Percentiles rank a stretch among this genome's conserved stretches.
Conservation (phyloP, 2,797 vertebrate genomes). For the Meriones psammophilus region DNA sequence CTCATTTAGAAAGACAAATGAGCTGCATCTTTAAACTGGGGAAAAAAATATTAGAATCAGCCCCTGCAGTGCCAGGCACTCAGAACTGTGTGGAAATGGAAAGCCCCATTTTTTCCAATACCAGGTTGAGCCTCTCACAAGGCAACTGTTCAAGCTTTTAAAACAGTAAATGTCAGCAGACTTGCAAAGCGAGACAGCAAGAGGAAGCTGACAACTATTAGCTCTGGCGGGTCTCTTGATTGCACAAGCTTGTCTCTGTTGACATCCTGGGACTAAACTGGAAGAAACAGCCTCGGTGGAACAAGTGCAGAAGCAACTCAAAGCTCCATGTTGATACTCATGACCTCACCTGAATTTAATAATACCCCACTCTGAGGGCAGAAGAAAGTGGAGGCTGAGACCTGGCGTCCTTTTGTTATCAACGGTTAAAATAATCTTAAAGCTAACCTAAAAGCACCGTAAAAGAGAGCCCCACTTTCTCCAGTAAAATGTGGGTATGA, state of each 20-base stretch:
- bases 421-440: not conserved
- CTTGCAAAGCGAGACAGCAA: not conserved
- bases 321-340: not conserved
- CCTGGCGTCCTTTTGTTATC: not conserved
- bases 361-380: not conserved
- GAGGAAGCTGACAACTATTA: not conserved
- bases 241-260: constrained; percentile 6
- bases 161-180: constrained; percentile 34
- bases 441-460: not conserved
- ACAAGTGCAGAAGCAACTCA: not conserved
- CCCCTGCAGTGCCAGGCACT: not conserved
- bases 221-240: constrained; percentile 8
- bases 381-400: not conserved
- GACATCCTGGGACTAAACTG: not conserved
- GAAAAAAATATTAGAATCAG: not conserved
- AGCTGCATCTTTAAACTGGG: not conserved
- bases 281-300: constrained; percentile 19
- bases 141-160: not conserved
- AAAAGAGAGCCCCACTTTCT: not conserved
- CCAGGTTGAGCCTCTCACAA: not conserved
- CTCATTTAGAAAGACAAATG: too few species aligned
- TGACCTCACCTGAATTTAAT: constrained; percentile 18
- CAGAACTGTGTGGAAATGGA: not conserved
- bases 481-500: not conserved
- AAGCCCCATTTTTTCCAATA: not conserved